phyloP scores from a whole-genome alignment of 2,888 invertebrate genomes.

The Geotrupes spiniger region DNA sequence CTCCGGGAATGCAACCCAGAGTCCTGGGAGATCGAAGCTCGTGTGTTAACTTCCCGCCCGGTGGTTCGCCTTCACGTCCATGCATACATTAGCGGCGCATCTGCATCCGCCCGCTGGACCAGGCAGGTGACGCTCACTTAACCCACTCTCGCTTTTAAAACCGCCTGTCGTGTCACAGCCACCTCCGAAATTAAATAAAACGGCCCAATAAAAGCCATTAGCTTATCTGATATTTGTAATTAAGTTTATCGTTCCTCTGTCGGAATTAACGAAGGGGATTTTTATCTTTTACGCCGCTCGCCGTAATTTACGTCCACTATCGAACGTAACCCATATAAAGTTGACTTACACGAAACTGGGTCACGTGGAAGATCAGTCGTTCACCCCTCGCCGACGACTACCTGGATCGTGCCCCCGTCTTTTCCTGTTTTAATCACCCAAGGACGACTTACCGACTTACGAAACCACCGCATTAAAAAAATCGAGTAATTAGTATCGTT shows the following conservation, averaged over 20 bases:
- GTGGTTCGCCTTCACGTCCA: slow-evolving; percentile 3
- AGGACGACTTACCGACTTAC: too few relatives aligned
- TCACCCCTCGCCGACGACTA: slow-evolving; percentile 10
- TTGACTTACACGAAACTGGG: slow-evolving; percentile 13
- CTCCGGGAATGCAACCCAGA: too few relatives aligned
- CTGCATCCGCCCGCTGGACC: slow-evolving; percentile 10
- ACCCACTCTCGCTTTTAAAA: slow-evolving; percentile 14
- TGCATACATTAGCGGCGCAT: slow-evolving; percentile 3
- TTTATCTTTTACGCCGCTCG: slow-evolving; percentile 12
- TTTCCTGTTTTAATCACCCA: too few relatives aligned
- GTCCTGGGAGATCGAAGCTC: too few relatives aligned
- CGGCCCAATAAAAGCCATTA: slow-evolving; percentile 20
- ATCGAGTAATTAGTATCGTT: too few relatives aligned
- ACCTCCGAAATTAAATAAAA: slow-evolving; percentile 17
- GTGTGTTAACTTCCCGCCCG: slow-evolving; percentile 5
- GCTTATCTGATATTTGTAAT: slow-evolving; percentile 20
- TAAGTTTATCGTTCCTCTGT: slow-evolving; percentile 17
- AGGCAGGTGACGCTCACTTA: slow-evolving; percentile 8
- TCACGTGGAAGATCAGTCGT: slow-evolving; percentile 17
- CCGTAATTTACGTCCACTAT: slow-evolving; percentile 16
- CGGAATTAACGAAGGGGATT: slow-evolving; percentile 18
- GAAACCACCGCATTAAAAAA: too few relatives aligned
- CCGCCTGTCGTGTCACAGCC: slow-evolving; percentile 13
- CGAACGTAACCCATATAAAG: slow-evolving; percentile 14
- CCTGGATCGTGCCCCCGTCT: too few relatives aligned